Evolutionary conservation across 2,797 vertebrate species (phyloP), one percentile per base, ranked within the genome.

Genomic region (Rhynchotus rufescens): DNA sequence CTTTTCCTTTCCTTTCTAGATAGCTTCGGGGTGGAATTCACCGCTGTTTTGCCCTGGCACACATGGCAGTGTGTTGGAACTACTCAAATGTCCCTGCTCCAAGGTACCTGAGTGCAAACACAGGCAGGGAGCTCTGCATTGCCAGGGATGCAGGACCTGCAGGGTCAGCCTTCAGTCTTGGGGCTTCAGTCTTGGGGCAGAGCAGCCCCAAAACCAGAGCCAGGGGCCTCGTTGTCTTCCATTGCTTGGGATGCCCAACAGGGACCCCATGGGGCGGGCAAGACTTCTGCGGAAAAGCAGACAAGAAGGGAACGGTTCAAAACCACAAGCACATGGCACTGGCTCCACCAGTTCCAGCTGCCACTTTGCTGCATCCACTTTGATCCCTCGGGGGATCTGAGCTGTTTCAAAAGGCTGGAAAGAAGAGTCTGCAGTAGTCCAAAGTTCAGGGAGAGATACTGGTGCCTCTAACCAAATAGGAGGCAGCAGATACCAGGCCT

Each of bases 351-450:
- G 44, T 49, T 32, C 74, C 54, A 62, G 12, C 66, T 32, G 47
- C 10, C 32, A 0, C 20, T 42, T 21, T 0, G 0, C 44, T 6
- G 19, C 56, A 60, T 16, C 44, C 4, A 1, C 51, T 61, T 32
- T 21, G 44, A 66, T 17, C 56, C 42, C 40, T 14, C 0, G 0
- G 0, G 0, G 40, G 12, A 8, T 30, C 30, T 59, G 72, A 54
- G 67, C n/a, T 71, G 71, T 67, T 67, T 80, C 71, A 22, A 25
- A 20, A 0, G 42, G 36, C 25, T n/a, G 49, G 61, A 73, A 80
- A 47, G 14, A 54, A 54, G 54, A 59, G 34, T 6, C 21, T 64
- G 61, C 47, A 64, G 30, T 0, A 47, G 84, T 8, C n/a, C 75
- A 52, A 26, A 77, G 52, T 8, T 36, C 73, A 2, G 0, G 11